Evolutionary conservation across 2,113 vertebrate species (phyloP).

Genomic region (Pao palembangensis): DNA sequence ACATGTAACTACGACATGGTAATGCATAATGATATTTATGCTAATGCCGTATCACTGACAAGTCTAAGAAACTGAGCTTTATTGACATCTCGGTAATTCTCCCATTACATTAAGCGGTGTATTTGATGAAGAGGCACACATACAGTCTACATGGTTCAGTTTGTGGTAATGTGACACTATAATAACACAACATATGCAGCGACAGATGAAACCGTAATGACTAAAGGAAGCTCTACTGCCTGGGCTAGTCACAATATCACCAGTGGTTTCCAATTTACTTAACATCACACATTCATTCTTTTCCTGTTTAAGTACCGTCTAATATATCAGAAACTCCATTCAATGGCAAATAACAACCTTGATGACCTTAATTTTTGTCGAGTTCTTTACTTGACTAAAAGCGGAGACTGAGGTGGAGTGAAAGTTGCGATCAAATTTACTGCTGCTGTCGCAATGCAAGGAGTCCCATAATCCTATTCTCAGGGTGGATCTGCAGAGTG

Average conservation of each 20-base stretch:
- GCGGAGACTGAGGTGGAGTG: conserved; percentile 8
- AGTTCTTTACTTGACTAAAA: conserved; percentile 14
- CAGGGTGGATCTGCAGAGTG: conserved; percentile 27
- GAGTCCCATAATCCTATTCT: conserved; percentile 46
- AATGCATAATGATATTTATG: conserved; percentile 50
- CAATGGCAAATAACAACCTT: too few relatives aligned
- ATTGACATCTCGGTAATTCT: conserved; percentile 63
- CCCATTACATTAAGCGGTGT: conserved; percentile 36
- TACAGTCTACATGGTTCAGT: conserved; percentile 44
- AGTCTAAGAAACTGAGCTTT: conserved; percentile 58
- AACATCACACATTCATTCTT: too few relatives aligned
- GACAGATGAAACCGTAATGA: background rate
- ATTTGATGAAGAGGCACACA: conserved; percentile 54
- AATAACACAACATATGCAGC: conserved; percentile 12
- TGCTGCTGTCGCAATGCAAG: conserved; percentile 39
- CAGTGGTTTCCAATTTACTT: too few relatives aligned
- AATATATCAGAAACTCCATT: too few relatives aligned
- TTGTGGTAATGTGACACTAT: conserved; percentile 45
- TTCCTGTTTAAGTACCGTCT: too few relatives aligned
- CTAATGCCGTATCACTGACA: conserved; percentile 41
- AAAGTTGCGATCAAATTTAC: conserved; percentile 32
- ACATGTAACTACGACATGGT: conserved; percentile 54
- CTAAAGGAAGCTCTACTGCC: background rate
- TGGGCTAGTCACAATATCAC: too few relatives aligned
- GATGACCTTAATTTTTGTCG: conserved; percentile 1